Percentiles rank a stretch among this genome's conserved stretches.
Conservation (phyloP, 2,888 invertebrate species). For the Leptinotarsa peninsularis region DNA sequence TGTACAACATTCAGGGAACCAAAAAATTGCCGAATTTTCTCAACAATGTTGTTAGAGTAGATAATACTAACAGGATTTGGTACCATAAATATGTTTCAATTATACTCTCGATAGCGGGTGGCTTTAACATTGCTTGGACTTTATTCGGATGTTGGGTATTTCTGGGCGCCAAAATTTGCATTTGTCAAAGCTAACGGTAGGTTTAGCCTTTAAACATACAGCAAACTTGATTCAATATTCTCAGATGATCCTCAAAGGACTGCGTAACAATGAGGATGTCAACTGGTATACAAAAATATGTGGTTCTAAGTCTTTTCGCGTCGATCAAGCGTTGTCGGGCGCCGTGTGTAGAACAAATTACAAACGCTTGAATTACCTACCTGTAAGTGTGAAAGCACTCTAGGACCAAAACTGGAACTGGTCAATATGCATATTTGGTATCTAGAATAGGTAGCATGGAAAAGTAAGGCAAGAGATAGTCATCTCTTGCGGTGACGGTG, state of each 20-base stretch:
- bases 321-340: background rate
- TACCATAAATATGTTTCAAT: background rate
- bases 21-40: background rate
- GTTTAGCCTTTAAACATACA: background rate
- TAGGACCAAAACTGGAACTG: background rate
- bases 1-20: background rate
- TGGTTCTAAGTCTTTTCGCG: background rate
- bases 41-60: background rate
- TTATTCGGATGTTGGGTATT: background rate
- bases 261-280: background rate
- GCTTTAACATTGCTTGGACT: background rate
- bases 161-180: background rate
- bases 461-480: background rate
- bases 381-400: background rate
- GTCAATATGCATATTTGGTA: background rate
- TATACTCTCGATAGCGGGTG: background rate
- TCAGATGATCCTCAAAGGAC: background rate
- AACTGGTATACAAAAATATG: background rate
- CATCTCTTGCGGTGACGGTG: background rate
- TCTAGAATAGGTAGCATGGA: background rate
- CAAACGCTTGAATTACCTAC: background rate
- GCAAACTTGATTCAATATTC: background rate
- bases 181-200: background rate
- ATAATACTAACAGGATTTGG: background rate
- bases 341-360: background rate